Base-by-base conservation (phyloP, 2,888 invertebrate species). In the Eupithecia inturbata region DNA sequence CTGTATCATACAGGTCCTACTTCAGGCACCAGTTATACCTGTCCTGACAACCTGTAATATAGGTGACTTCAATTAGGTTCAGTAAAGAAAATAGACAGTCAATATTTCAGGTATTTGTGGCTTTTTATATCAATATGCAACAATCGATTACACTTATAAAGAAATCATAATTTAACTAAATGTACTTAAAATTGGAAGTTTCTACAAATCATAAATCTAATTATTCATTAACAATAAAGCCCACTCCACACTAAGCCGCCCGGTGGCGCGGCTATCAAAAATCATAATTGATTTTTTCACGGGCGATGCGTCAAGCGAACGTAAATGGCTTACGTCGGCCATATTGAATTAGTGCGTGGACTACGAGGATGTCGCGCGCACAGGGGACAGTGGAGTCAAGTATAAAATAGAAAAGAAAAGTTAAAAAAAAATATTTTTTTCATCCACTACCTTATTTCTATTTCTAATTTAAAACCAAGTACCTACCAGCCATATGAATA, bases 301-400 rank as follows among this genome's bases (percentile, higher is more conserved):
- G 92, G 90, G 88, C 90, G 89, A 91, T 91, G 92, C 92, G 93
- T 93, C 92, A 93, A 92, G 91, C 92, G 92, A 90, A 89, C 91
- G 88, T 91, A 94, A 94, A 94, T 94, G 93, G 93, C 93, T 93
- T 92, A 93, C 93, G 92, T 92, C 90, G 90, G 88, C 92, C 89
- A 88, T 94, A 94, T 94, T 94, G 93, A 93, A 93, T 94, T 93
- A 94, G 94, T 93, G 92, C 93, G 93, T 92, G 91, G 91, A 91
- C 89, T 87, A 87, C 89, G 87, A 81, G 84, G 87, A 80, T 85
- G 87, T 87, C 87, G 84, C 82, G 76, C 82, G 89, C 64, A 89
- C 86, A 87, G 63, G 6, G 39, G 16, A 62, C 57, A 2, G 33
- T 85, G 82, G 91, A 92, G 88, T 72, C 68, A 39, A 26, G 12